Evolutionary conservation across 2,888 invertebrate species (phyloP).

Genomic region (Agrotis puta): DNA sequence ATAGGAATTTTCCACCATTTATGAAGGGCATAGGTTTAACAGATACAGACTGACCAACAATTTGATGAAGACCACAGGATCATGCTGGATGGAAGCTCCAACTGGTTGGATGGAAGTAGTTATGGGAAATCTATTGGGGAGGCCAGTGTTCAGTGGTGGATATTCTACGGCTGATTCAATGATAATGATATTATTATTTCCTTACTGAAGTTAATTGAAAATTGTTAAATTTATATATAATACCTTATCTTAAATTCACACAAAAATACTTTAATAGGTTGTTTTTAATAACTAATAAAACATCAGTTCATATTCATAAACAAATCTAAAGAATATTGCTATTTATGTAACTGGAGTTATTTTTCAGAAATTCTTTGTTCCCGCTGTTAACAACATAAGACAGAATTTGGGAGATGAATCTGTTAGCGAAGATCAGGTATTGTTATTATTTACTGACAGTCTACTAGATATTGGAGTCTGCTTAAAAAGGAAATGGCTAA

Average conservation of each 20-base stretch:
- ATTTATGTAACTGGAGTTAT: conserved; percentile 27
- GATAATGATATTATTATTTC: too few species aligned
- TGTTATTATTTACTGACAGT: not conserved
- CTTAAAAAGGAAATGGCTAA: not conserved
- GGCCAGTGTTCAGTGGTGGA: too few species aligned
- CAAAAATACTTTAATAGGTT: not conserved
- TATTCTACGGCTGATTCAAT: too few species aligned
- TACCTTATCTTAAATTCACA: not conserved
- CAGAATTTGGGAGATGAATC: conserved; percentile 94
- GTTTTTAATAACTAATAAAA: not conserved
- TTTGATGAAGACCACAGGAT: too few species aligned
- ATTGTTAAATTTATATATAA: too few species aligned
- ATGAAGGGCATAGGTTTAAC: too few species aligned
- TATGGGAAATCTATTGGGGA: too few species aligned
- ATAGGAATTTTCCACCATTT: too few species aligned
- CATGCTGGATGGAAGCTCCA: too few species aligned
- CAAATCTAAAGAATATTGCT: conserved; percentile 2
- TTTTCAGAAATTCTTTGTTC: conserved; percentile 94
- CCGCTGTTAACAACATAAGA: conserved; percentile 94
- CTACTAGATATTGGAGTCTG: not conserved
- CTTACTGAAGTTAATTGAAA: not conserved
- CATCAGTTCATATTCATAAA: conserved; percentile 4
- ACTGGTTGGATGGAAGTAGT: too few species aligned
- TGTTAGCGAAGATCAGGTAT: conserved; percentile 94
- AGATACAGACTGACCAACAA: too few species aligned